phyloP scores from a whole-genome alignment of 2,797 vertebrate species.

The Chelon labrosus region DNA sequence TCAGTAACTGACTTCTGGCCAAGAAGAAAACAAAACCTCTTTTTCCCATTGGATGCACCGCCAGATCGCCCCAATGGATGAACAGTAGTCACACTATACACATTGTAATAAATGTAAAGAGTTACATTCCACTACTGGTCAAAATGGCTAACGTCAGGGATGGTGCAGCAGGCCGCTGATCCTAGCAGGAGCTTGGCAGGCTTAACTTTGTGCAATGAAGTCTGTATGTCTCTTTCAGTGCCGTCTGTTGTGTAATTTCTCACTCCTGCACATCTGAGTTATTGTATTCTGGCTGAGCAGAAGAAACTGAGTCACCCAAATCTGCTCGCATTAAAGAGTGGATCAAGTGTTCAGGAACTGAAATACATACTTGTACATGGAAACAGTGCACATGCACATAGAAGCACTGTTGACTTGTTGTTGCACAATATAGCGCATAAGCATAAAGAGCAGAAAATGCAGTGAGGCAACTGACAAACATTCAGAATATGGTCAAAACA shows the following conservation, averaged over 20 bases:
- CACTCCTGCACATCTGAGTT: conserved; percentile 41
- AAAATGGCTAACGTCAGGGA: not conserved
- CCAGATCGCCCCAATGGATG: no score
- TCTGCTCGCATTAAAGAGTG: conserved; percentile 1
- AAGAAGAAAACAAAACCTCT: no score
- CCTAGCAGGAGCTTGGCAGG: conserved; percentile 12
- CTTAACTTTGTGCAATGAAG: not conserved
- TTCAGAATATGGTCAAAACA: no score
- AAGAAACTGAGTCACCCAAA: conserved; percentile 22
- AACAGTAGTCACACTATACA: no score
- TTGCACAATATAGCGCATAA: no score
- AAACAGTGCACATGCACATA: not conserved
- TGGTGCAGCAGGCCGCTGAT: not conserved
- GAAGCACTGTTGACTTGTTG: not conserved
- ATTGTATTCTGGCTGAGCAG: conserved; percentile 27
- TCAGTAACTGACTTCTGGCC: no score
- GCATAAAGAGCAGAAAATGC: no score
- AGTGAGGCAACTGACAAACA: no score
- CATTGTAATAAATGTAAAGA: not conserved
- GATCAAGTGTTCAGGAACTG: conserved; percentile 8
- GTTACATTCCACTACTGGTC: not conserved
- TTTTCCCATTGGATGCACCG: no score
- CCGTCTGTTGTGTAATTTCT: conserved; percentile 10
- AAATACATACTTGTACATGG: not conserved
- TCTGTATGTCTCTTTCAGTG: not conserved